Base-by-base conservation (phyloP, 2,113 vertebrate species). In the Pteropus alecto region DNA sequence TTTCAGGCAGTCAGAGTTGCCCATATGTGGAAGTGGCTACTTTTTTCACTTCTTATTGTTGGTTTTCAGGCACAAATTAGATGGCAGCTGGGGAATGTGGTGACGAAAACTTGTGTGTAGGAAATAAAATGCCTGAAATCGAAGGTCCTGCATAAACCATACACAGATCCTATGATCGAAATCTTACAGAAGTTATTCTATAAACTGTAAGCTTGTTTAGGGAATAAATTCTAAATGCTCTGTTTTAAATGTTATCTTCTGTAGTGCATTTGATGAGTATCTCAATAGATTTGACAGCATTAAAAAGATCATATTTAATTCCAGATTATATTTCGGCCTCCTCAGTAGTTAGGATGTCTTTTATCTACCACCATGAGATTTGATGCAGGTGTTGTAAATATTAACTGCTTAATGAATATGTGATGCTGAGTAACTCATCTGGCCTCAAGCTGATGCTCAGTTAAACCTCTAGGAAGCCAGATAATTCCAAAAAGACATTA, bases 401-500 rank as follows among this genome's bases (percentile, higher is more conserved):
- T 82, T 90, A 93, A 81, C 61, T 77, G n/a, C 63, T 90, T 82
- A 77, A 95, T 58, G 68, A 82, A 65, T 73, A 60, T 14, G 38
- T 65, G 46, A 43, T 70, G 68, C 35, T 56, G 22, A 68, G 38
- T 90, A 87, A 95, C 43, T 90, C 51, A 10, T 77, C n/a, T 93
- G 61, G 26, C 61, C 68, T 77, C 33, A 76, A 56, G 33, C 46
- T 77, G 43, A 41, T 83, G 21, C 11, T 90, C 73, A 48, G 11
- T 90, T 90, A 95, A 86, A 86, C 46, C 46, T 77, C 33, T 76
- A 41, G 28, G 90, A 93, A 90, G 54, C 38, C 68, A 83, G 46
- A 30, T 65, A 93, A 77, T 90, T 90, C 74, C 90, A 81, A 65
- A 84, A 87, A 83, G 67, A 86, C 38, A 89, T 90, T 71, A 18